A percentile compares a stretch with the other conserved stretches of the same genome.
phyloP scores from a whole-genome alignment of 2,113 vertebrate genomes.

The Willisornis vidua region DNA sequence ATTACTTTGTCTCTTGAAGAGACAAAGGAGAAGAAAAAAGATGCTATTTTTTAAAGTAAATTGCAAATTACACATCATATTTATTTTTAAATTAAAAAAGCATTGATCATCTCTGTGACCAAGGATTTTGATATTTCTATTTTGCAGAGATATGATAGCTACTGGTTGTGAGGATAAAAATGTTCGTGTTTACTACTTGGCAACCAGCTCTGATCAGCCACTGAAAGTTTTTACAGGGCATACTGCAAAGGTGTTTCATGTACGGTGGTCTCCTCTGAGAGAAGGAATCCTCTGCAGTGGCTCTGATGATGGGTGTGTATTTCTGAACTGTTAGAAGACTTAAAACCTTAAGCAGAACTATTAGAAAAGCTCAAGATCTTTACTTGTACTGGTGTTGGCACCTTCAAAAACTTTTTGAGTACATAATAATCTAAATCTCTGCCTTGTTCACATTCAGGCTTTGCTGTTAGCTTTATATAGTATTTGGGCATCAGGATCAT shows the following conservation, averaged over 20 bases:
- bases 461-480: not conserved
- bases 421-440: not conserved
- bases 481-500: not conserved
- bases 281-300: conserved; percentile 98
- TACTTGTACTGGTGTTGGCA: not conserved
- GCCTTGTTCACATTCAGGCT: not conserved
- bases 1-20: not conserved
- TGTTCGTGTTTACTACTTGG: conserved; percentile 95
- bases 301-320: conserved; percentile 90
- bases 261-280: conserved; percentile 94
- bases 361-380: not conserved
- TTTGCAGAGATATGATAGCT: conserved; percentile 94
- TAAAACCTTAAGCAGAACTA: not conserved
- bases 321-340: not conserved
- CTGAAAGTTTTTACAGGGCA: conserved; percentile 94
- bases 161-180: conserved; percentile 97
- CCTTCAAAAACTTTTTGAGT: not conserved
- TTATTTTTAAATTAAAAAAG: not conserved
- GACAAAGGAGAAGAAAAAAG: not conserved
- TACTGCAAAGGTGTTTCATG: conserved; percentile 94
- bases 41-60: not conserved
- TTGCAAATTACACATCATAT: not conserved
- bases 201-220: conserved; percentile 95
- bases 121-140: not conserved
- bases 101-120: not conserved